Evolutionary conservation across 2,113 vertebrate genomes (phyloP).

Genomic region (Orycteropus afer): DNA sequence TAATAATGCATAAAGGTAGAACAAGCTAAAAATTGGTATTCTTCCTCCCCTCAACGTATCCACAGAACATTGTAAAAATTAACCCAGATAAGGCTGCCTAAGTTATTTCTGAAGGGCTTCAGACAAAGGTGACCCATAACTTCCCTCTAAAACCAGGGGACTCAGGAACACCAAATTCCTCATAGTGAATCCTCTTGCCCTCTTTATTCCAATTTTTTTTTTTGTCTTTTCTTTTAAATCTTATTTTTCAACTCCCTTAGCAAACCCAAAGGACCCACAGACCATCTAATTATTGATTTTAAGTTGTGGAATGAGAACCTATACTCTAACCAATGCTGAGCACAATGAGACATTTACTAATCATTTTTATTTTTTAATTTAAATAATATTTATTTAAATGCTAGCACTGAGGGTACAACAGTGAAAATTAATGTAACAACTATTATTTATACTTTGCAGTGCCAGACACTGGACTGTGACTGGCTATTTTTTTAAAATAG

Average conservation of each 20-base stretch:
- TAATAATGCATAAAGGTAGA: neutral
- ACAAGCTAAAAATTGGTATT: neutral
- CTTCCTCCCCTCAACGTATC: neutral
- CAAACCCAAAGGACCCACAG: neutral
- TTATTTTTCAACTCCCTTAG: neutral
- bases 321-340: neutral
- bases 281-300: neutral
- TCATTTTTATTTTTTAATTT: neutral
- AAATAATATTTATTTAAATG: neutral
- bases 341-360: neutral
- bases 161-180: neutral
- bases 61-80: neutral
- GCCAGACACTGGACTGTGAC: neutral
- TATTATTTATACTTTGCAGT: conserved; percentile 15
- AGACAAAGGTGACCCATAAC: neutral
- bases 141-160: neutral
- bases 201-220: neutral
- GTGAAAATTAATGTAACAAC: neutral
- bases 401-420: neutral
- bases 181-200: neutral
- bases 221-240: neutral
- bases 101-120: neutral
- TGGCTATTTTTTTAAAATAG: neutral
- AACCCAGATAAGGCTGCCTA: neutral
- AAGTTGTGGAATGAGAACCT: neutral